Evolutionary conservation across 2,888 invertebrate genomes (phyloP), one percentile per base, ranked within the genome.

Genomic region (Reticulitermes lucifugus): DNA sequence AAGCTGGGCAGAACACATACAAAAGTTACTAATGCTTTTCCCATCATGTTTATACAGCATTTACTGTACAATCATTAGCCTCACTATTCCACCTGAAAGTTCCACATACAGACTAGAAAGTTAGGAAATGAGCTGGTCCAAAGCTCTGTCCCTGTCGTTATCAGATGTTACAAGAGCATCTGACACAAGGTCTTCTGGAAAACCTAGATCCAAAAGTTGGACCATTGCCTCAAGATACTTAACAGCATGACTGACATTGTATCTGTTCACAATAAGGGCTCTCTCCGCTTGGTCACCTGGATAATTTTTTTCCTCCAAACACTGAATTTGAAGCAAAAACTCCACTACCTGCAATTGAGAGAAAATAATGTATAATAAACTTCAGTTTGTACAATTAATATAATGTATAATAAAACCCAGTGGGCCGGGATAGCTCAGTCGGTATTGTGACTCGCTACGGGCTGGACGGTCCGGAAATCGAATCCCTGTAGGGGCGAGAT

Each of bases 61-160:
- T 65, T 14, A 73, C 73, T 73, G 73, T 41, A 73, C 73, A 65
- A 65, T 5, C 65, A 65, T 25, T n/a, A 65, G 25, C 12, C n/a
- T 65, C 25, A 65, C 29, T 18, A 73, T 41, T 73, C 18, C 73
- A 41, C 73, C 18, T 0, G 9, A 10, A 18, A 73, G 41, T 73
- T 73, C 73, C 18, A 12, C 29, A 71, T 71, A 41, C 6, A 29
- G 83, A 79, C 60, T 87, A 85, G 86, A 77, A 85, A 89, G 90
- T 92, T 96, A 96, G 89, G 95, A 94, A 89, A 97, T 95, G 88
- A 97, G 92, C 90, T 95, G 94, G 90, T 97, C 97, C 89, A 98
- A 92, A 77, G 97, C 97, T 91, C 95, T 96, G 90, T 97, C 97
- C 89, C 95, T 93, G 91, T 97, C 96, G 90, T 96, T 96, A 91